Base-by-base conservation (phyloP, 2,113 vertebrate genomes). In the Desmodus rotundus region DNA sequence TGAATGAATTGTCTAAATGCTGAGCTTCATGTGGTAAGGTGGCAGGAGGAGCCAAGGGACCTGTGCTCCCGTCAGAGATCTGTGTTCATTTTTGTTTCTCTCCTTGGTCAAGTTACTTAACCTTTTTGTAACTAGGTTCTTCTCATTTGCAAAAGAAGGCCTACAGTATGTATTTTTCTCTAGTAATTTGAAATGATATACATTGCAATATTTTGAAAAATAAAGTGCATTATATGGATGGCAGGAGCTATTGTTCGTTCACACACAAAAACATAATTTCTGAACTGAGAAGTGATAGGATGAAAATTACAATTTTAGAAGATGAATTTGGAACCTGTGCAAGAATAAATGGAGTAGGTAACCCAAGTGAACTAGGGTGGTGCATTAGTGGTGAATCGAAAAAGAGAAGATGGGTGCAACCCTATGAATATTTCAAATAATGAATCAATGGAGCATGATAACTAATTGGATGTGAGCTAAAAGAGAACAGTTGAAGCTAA, bases 181-280 rank as follows among this genome's bases (percentile, higher is more conserved):
- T 85, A 28, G 76, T 36, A 61, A 91, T 76, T 31, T 50, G 38
- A 47, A 93, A 72, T 58, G 14, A 81, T n/a, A 56, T 68, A 85
- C 38, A 45, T 58, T 82, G 16, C 8, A 56, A 65, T 65, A 81
- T 78, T 93, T 96, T 89, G 83, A 96, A 95, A 95, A 96, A 83
- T 45, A 41, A 78, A n/a, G 16, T 47, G 0, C 15, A 92, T 91
- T 70, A 61, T 43, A 72, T 78, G 13, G 83, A 47, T 89, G 54
- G 70, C 74, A 86, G 52, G 36, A 92, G 31, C 5, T 87, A 77
- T 92, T 96, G 77, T 73, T 93, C 93, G 38, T 68, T 96, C 20
- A 87, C 43, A 77, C 31, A 67, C 70, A 73, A 72, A 87, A 92
- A 33, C 7, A 85, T 86, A 92, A 86, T 87, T 93, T 93, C n/a